These are phyloP conservation scores for Antitype chi DNA, from an alignment of 2,888 invertebrate genomes.

Conservation along the genomic window DNA sequence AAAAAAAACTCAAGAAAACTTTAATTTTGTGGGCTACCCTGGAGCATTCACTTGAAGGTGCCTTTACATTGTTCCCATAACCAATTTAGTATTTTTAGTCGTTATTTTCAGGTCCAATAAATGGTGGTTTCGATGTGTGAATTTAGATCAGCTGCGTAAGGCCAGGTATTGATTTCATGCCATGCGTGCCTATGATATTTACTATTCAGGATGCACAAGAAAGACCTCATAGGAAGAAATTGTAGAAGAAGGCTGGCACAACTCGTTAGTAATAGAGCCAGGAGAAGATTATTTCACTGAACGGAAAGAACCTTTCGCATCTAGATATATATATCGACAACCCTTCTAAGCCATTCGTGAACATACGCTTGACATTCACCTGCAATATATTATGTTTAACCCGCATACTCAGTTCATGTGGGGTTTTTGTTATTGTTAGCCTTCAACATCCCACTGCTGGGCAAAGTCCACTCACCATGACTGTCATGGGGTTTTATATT, in stretches of 20 bases:
- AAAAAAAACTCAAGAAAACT: no score
- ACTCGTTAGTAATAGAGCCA: neutral
- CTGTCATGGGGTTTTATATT: no score
- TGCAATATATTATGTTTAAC: neutral
- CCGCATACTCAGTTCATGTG: neutral
- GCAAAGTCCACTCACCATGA: no score
- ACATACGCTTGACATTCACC: constrained; percentile 10
- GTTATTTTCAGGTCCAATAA: neutral
- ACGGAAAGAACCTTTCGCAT: neutral
- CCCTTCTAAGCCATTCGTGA: neutral
- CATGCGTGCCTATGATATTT: neutral
- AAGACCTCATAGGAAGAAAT: neutral
- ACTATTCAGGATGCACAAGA: neutral
- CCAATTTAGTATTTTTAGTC: neutral
- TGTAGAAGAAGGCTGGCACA: neutral
- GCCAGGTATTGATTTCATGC: neutral
- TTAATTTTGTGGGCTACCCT: no score
- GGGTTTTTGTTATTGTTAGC: neutral
- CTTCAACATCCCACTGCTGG: no score
- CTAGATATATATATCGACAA: neutral
- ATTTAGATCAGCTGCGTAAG: neutral
- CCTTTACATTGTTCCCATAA: neutral
- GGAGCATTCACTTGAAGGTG: neutral
- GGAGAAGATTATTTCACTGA: neutral
- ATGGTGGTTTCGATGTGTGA: neutral